Evolutionary conservation across 2,888 invertebrate species (phyloP), one percentile per base, ranked within the genome.

Genomic region (Eustalomyia histrio): DNA sequence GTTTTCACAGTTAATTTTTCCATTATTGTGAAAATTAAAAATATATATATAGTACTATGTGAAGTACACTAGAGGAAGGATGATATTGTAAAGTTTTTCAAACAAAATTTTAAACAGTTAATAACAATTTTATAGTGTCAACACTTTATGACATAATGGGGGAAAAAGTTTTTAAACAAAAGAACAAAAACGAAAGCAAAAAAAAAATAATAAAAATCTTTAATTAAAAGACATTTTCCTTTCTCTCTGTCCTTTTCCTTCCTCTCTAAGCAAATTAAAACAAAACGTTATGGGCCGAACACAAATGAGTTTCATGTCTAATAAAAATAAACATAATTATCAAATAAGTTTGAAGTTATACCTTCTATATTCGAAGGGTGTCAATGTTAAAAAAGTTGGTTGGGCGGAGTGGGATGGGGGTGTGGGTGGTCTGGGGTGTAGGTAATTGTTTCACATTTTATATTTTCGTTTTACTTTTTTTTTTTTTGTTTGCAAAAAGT

Each of bases 271-370:
- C 63, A 68, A 76, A 76, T 67, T 47, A 80, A 76, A 76, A 80
- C 50, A 72, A 69, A 76, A 76, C 68, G 24, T 53, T 57, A 52
- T 63, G 68, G 50, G 24, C 55, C 67, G 16, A 43, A n/a, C 24
- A 5, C 17, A 71, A 76, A 78, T 74, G 68, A 80, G 10, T 78
- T 74, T 69, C 81, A 67, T 74, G 76, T 81, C 78, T 78, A 78
- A 81, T 81, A 81, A 78, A 78, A 81, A 67, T 78, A 76, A 81
- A 78, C 74, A 78, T 71, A 78, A 81, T 75, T 81, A 74, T 81
- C 65, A 71, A 78, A 78, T 72, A 81, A 81, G 74, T 75, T 78
- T 58, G 43, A 61, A 78, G n/a, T 39, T 61, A 8, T 53, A 24
- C 50, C 0, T 43, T 6, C n/a, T 6, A 57, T 64, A 33, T 17